Evolutionary conservation across 1,140 invertebrate genomes (phyloP).

Genomic region (Thaumetopoea pityocampa): DNA sequence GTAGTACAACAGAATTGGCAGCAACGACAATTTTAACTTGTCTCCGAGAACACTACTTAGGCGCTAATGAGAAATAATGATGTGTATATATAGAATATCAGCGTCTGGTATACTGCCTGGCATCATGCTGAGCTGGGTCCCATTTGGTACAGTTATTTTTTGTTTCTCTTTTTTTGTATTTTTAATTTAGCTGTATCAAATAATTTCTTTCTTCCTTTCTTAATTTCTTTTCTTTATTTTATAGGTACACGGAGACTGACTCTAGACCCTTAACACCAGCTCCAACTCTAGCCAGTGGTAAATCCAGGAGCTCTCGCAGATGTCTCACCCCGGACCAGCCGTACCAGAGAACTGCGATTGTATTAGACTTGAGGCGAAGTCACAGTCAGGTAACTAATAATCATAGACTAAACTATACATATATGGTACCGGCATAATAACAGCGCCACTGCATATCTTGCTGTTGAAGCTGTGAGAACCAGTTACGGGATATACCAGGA

Average conservation of each 20-base stretch:
- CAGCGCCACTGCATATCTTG: background rate
- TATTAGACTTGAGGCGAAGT: constrained; percentile 76
- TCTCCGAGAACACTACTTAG: too few relatives aligned
- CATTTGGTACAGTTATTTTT: too few relatives aligned
- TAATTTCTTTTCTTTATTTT: background rate
- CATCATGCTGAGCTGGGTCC: too few relatives aligned
- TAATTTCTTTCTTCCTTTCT: background rate
- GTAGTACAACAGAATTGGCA: too few relatives aligned
- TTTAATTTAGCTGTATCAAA: background rate
- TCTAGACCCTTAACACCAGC: constrained; percentile 85
- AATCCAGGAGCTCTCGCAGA: constrained; percentile 62
- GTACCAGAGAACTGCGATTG: constrained; percentile 60
- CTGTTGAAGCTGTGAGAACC: too few relatives aligned
- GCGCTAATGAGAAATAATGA: too few relatives aligned
- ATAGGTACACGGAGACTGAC: constrained; percentile 86
- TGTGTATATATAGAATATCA: too few relatives aligned
- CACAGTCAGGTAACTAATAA: constrained; percentile 74
- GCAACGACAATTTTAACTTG: too few relatives aligned
- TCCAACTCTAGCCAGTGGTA: constrained; percentile 81
- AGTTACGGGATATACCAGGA: too few relatives aligned
- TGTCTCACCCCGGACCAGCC: constrained; percentile 72
- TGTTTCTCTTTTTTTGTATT: too few relatives aligned
- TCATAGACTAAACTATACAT: background rate
- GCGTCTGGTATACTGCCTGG: too few relatives aligned
- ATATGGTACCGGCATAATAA: background rate